Conservation (phyloP, 2,113 vertebrate genomes). For the Alligator mississippiensis region DNA sequence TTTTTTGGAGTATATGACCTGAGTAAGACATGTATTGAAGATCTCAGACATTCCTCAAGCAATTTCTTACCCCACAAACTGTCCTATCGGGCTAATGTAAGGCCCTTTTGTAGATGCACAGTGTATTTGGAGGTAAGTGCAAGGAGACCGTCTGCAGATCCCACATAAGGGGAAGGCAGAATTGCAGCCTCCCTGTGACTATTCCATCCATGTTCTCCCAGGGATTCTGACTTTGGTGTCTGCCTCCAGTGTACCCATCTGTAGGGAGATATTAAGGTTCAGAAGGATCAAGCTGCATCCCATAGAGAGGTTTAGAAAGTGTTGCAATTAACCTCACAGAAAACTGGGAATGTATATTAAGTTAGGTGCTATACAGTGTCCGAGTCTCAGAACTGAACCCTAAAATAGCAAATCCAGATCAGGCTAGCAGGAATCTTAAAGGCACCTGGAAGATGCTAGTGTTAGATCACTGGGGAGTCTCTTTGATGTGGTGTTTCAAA, state of each 20-base stretch:
- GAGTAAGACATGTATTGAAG: neutral
- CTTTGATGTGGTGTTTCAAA: neutral
- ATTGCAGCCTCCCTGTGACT: neutral
- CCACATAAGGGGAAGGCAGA: neutral
- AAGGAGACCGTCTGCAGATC: neutral
- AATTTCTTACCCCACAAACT: too few species aligned
- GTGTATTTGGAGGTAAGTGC: neutral
- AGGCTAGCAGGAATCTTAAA: neutral
- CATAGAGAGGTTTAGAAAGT: too few species aligned
- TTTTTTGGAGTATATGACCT: neutral
- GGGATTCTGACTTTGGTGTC: neutral
- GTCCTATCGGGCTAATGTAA: too few species aligned
- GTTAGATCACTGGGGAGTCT: neutral
- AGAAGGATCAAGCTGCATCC: neutral
- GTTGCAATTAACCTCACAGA: neutral
- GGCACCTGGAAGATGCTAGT: neutral
- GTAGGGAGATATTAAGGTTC: neutral
- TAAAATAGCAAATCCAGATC: neutral
- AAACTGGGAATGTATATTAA: neutral
- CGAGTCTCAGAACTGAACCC: neutral
- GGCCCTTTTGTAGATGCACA: neutral
- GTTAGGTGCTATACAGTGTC: neutral
- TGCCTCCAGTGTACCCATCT: too few species aligned
- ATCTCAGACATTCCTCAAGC: too few species aligned
- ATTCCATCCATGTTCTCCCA: neutral